Conservation (phyloP, 2,888 invertebrate species). For the Nasonia oneida region DNA sequence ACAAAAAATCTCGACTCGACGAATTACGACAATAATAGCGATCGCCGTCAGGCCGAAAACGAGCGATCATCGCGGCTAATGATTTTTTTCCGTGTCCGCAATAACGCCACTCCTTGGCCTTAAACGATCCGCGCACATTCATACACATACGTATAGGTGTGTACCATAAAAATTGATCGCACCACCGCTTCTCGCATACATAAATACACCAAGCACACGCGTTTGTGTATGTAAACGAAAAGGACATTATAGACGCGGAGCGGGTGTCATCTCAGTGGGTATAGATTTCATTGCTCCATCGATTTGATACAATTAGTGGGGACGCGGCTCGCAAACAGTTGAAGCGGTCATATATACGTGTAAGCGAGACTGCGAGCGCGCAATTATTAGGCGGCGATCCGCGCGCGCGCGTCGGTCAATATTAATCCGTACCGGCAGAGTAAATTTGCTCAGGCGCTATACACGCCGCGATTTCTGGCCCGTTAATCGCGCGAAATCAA, state of each 20-base stretch:
- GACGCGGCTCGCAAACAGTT: not conserved
- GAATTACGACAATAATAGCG: not conserved
- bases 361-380: not conserved
- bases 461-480: not conserved
- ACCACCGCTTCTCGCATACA: not conserved
- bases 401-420: conserved; percentile 31
- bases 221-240: not conserved
- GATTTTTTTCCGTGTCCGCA: conserved; percentile 27
- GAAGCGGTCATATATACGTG: not conserved
- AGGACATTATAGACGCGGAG: not conserved
- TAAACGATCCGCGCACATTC: not conserved
- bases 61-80: conserved; percentile 12
- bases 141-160: not conserved
- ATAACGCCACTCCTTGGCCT: not conserved
- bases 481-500: not conserved
- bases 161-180: conserved; percentile 7
- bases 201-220: not conserved
- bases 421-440: conserved; percentile 33
- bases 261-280: not conserved
- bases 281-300: conserved; percentile 3
- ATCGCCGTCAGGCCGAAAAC: not conserved
- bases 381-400: not conserved
- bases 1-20: not conserved
- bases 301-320: conserved; percentile 9
- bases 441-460: conserved; percentile 22